Percentiles rank a stretch among this genome's conserved stretches.
phyloP scores from a whole-genome alignment of 2,888 invertebrate genomes.

The Eupithecia subfuscata region DNA sequence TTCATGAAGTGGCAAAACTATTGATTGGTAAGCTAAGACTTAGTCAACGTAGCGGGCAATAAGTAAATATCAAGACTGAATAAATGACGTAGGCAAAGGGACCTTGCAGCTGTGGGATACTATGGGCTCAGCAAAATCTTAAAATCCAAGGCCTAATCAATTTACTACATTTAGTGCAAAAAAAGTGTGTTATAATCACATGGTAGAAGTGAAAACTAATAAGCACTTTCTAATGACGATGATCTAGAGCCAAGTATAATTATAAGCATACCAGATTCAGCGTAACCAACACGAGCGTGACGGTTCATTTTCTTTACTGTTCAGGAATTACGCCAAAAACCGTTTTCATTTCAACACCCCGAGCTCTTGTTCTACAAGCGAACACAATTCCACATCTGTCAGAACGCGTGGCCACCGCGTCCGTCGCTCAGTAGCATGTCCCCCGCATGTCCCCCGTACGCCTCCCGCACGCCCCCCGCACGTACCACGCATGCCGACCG shows the following conservation, averaged over 20 bases:
- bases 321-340: neutral
- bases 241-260: neutral
- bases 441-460: conserved; percentile 32
- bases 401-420: conserved; percentile 41
- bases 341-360: neutral
- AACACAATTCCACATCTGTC: conserved; percentile 46
- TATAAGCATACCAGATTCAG: neutral
- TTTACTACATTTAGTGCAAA: neutral
- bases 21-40: neutral
- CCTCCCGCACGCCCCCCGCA: conserved; percentile 30
- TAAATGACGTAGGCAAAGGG: neutral
- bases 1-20: neutral
- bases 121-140: neutral
- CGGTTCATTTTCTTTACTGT: neutral
- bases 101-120: neutral
- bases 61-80: neutral
- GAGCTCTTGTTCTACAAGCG: conserved; percentile 24
- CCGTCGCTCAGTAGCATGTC: conserved; percentile 33
- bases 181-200: neutral
- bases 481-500: conserved; percentile 35
- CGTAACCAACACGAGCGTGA: neutral
- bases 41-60: neutral
- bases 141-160: neutral
- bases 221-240: neutral
- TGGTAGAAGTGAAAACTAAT: too few species aligned